Conservation (phyloP, 2,113 vertebrate species). For the Melanerpes formicivorus region DNA sequence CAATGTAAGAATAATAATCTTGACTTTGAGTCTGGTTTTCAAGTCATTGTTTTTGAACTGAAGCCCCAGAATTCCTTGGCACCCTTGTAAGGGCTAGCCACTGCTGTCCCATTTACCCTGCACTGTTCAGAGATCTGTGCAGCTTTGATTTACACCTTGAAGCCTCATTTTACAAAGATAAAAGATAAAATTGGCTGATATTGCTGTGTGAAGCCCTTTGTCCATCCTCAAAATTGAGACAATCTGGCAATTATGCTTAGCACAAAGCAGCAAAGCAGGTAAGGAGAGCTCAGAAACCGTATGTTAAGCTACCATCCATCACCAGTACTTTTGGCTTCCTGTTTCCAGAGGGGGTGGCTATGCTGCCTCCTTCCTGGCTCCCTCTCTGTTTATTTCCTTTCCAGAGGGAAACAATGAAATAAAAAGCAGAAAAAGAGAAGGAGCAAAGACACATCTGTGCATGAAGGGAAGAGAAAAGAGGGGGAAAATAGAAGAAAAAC, state of each 20-base stretch:
- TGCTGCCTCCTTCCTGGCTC: not conserved
- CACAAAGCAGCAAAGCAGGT: not conserved
- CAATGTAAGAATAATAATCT: not conserved
- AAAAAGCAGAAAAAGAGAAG: not conserved
- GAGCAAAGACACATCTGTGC: not conserved
- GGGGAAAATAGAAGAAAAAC: not conserved
- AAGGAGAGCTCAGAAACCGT: not conserved
- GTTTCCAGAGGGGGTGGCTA: not conserved
- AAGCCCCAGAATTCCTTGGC: not conserved
- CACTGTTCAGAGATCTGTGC: not conserved
- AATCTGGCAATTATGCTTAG: not conserved
- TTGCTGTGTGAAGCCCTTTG: not conserved
- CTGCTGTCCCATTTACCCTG: not conserved
- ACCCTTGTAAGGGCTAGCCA: not conserved
- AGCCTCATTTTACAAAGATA: not conserved
- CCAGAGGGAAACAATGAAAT: not conserved
- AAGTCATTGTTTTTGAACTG: not conserved
- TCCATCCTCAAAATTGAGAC: not conserved
- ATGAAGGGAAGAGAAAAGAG: not conserved
- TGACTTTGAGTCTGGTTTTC: not conserved
- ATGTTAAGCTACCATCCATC: not conserved
- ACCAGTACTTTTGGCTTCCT: not conserved
- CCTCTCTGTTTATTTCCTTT: not conserved
- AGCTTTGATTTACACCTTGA: not conserved
- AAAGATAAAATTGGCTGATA: not conserved